Evolutionary conservation across 2,888 invertebrate genomes (phyloP), one percentile per base, ranked within the genome.

Genomic region (Heliconius aoede): DNA sequence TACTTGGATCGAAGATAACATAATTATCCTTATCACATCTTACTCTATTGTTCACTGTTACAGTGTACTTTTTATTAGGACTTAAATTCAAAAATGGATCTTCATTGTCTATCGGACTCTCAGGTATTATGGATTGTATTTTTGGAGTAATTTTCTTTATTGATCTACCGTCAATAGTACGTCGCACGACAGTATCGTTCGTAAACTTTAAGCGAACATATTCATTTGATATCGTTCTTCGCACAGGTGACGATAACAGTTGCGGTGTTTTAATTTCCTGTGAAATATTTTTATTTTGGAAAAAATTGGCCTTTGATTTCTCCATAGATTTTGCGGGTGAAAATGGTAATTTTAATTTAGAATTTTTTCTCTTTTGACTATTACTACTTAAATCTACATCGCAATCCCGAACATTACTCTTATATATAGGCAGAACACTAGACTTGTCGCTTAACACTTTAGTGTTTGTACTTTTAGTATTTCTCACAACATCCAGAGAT

Each of bases 11-110:
- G 80, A 94, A 95, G 83, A 95, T 92, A 26, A 94, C 94, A 80
- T 95, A 95, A 84, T 95, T 94, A 81, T 95, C 95, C 85, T 95
- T 95, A 84, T 95, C 95, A 83, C 94, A 95, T 81, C 95, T 86
- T 74, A 95, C 94, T 89, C 88, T 94, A 83, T 94, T 94, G 82
- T 94, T 94, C 55, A 94, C 90, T 68, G 95, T 95, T 32, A 95
- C 94, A 9, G 95, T 95, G 80, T 95, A 95, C 84, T 95, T 95
- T 88, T 95, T 95, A 82, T 95, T 95, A 4, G 95, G 95, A 80
- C 94, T 94, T 79, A 95, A 85, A 81, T 94, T 94, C 68, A 93
- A 80, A 82, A 93, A 94, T 1, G 94, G 94, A 82, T 94, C 94
- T 84, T 94, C 94, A 74, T 85, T 91, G 77, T 95, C 94, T 61